Evolutionary conservation across 2,797 vertebrate genomes (phyloP), one percentile per base, ranked within the genome.

Genomic region (Malacoctenus gilli): DNA sequence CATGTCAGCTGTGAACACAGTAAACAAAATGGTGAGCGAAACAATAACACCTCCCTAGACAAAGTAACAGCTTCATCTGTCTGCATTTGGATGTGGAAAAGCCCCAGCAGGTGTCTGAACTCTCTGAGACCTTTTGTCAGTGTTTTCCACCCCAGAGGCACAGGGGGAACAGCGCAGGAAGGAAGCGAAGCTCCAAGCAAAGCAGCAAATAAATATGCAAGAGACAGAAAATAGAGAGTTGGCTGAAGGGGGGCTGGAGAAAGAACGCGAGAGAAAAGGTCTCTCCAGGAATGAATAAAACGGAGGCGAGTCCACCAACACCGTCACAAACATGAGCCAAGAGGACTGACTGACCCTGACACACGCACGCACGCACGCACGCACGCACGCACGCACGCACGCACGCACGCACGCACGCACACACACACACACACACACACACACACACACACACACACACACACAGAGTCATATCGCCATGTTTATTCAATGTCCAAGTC

Each of bases 271-370:
- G 21, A 51, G 32, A 48, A 12, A 32, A 48, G 21, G 52, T 72
- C 70, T 74, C 52, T 64, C 25, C 25, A 60, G 42, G 67, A 63
- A 49, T 78, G 75, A 85, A 82, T 81, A 32, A 72, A 82, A 62
- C 53, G 35, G 79, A 84, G 76, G 79, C 65, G 72, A 68, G 51
- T 49, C 42, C 63, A 63, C 20, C 59, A 83, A 34, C 37, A 61
- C 30, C 61, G 51, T 37, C 36, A n/a, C 23, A 21, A 5, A 20
- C 13, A 12, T 34, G 61, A 76, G 82, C 85, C 82, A 85, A 71
- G 31, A 68, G 65, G 42, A 68, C 74, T 43, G 31, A 63, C 14
- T 74, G 74, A 80, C 74, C 73, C 60, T 14, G 0, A 20, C 16
- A 22, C 40, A 59, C 55, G 54, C 14, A 15, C 19, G 47, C 37